Conservation (phyloP, 2,888 invertebrate genomes). For the Osedax fenrisi region DNA sequence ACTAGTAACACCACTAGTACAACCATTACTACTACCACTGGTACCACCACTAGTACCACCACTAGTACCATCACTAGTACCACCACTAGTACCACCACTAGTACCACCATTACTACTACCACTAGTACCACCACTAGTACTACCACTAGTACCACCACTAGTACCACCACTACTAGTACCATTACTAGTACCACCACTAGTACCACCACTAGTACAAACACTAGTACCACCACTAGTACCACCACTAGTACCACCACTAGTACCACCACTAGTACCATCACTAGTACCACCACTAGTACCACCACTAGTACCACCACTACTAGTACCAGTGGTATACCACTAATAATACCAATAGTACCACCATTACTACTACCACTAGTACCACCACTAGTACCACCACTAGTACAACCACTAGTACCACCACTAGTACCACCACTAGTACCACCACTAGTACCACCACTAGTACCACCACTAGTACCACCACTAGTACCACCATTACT, state of each 20-base stretch:
- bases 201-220: not conserved
- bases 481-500: constrained; percentile 23
- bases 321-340: not conserved
- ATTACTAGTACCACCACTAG: not conserved
- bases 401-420: not conserved
- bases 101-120: not conserved
- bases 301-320: constrained; percentile 12
- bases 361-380: constrained; percentile 6
- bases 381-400: not conserved
- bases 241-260: not conserved
- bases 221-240: not conserved
- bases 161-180: not conserved
- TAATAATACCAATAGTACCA: constrained; percentile 23
- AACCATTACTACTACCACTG: not conserved
- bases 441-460: constrained; percentile 23
- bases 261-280: not conserved
- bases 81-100: not conserved
- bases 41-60: not conserved
- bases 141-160: not conserved
- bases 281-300: not conserved
- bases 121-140: not conserved
- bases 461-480: constrained; percentile 25
- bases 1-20: not conserved
- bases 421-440: constrained; percentile 23
- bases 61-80: not conserved